These are phyloP conservation scores for Podilymbus podiceps DNA, from an alignment of 2,113 vertebrate species.

Conservation along the genomic window DNA sequence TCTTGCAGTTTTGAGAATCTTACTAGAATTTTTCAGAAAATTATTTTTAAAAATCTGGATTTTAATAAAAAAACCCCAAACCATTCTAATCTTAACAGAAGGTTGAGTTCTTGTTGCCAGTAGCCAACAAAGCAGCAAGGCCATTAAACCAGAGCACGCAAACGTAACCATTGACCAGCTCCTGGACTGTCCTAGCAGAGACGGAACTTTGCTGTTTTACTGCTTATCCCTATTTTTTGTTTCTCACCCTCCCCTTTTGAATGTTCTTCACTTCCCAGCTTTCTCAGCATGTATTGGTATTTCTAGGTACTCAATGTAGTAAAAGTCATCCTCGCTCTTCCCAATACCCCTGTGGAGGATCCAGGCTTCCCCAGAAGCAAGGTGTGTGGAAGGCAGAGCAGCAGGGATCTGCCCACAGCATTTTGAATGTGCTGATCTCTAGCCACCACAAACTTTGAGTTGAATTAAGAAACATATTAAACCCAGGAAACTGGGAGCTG, in stretches of 20 bases:
- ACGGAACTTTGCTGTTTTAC: neutral
- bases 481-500: neutral
- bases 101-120: neutral
- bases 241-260: neutral
- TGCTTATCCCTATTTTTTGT: neutral
- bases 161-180: neutral
- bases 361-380: neutral
- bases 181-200: neutral
- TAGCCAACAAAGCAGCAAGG: neutral
- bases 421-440: neutral
- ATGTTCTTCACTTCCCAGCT: neutral
- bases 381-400: neutral
- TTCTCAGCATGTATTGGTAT: neutral
- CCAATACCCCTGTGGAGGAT: neutral
- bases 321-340: neutral
- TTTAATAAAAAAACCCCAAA: neutral
- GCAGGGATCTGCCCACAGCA: neutral
- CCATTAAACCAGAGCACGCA: neutral
- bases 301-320: neutral
- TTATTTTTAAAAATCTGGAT: neutral
- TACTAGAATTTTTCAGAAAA: neutral
- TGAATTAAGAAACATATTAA: neutral
- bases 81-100: neutral
- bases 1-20: neutral
- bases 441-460: neutral